Evolutionary conservation across 2,888 invertebrate species (phyloP), one percentile per base, ranked within the genome.

Genomic region (Pediacus dermestoides): DNA sequence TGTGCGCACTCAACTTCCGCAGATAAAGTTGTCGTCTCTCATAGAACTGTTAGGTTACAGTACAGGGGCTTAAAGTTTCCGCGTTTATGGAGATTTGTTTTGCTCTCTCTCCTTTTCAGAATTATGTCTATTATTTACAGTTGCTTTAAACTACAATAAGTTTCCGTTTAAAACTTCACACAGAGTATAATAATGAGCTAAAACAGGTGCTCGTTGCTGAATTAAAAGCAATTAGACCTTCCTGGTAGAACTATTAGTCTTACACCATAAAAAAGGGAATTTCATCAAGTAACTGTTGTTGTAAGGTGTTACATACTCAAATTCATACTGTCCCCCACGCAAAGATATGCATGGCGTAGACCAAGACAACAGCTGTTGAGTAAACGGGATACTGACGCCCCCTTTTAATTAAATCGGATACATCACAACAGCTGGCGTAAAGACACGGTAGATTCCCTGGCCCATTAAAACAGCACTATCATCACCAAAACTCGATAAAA

Each of bases 341-440:
- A 18, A 23, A 10, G 23, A 23, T 23, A 23, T 23, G 23, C 23
- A 23, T 18, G 18, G 18, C 18, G 4, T 10, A 23, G 23, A 23
- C 23, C 23, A 6, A 18, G 10, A 42, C 42, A 47, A 49, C 53
- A 53, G 51, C 48, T 53, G 53, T 47, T n/a, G n/a, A 34, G 38
- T 30, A 40, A 41, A 42, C 36, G 30, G 44, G 41, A 44, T 16
- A 23, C 10, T 9, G 16, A 37, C 34, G 42, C 46, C 50, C 55
- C 57, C 55, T 58, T 61, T 62, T 61, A 62, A 62, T 61, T 62
- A 61, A 62, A 62, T 60, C 55, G 57, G 57, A 55, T 57, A 59
- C 56, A 58, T 57, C 51, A 49, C 55, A 53, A 61, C 61, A 62
- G 61, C 59, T 58, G 62, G 58, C 53, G 40, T 42, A 48, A 42